Evolutionary conservation across 1,140 invertebrate species (phyloP).

Genomic region (Asbolus verrucosus): DNA sequence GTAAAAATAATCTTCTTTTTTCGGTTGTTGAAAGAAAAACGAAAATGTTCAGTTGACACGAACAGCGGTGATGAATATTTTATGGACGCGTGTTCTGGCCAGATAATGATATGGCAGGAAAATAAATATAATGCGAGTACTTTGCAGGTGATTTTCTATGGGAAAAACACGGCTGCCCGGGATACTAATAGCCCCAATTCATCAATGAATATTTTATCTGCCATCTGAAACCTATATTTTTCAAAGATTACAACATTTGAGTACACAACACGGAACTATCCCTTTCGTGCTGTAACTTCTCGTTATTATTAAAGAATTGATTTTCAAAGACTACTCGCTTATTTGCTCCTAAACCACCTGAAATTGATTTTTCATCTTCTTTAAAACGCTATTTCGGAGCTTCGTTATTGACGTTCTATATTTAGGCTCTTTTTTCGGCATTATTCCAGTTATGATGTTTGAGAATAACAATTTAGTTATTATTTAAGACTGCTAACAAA

Average conservation of each 20-base stretch:
- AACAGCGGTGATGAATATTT: slow-evolving; percentile 48
- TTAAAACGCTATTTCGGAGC: no score
- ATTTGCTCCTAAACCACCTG: no score
- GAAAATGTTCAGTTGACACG: slow-evolving; percentile 45
- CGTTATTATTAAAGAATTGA: slow-evolving; percentile 6
- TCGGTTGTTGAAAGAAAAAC: slow-evolving; percentile 29
- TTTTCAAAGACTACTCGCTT: background rate
- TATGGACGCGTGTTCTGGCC: slow-evolving; percentile 46
- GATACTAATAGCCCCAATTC: slow-evolving; percentile 52
- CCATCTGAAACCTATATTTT: slow-evolving; percentile 41
- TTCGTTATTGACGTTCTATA: no score
- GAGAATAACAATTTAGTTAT: no score
- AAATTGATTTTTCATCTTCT: background rate
- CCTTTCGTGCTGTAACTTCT: background rate
- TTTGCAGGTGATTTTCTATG: slow-evolving; percentile 54
- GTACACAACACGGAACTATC: background rate
- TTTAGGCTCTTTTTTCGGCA: no score
- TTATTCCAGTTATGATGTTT: no score
- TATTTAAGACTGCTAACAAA: no score
- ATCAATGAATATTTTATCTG: slow-evolving; percentile 55
- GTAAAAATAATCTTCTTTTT: slow-evolving; percentile 6
- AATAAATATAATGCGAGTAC: slow-evolving; percentile 48
- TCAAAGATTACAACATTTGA: slow-evolving; percentile 37
- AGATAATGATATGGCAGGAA: slow-evolving; percentile 49
- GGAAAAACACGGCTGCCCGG: slow-evolving; percentile 49